phyloP scores from a whole-genome alignment of 2,113 vertebrate species.

The Pipa parva region DNA sequence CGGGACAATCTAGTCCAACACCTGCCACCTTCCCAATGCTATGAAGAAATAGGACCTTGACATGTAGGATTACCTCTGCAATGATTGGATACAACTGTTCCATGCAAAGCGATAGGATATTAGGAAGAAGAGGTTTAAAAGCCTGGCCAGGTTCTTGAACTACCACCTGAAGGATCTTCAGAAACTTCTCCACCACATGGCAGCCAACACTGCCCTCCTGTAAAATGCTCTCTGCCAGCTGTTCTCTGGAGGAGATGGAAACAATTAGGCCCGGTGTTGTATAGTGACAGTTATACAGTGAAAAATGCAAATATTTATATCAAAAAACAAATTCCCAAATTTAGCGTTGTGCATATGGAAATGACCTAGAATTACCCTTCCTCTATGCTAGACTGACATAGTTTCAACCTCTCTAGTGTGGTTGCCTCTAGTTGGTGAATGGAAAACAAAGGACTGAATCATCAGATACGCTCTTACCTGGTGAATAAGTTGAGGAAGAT shows the following conservation, averaged over 20 bases:
- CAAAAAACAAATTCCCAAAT: too few relatives aligned
- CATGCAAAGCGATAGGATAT: conserved; percentile 91
- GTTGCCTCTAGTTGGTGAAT: too few relatives aligned
- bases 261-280: not conserved
- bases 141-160: conserved; percentile 95
- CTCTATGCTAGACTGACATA: too few relatives aligned
- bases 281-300: too few relatives aligned
- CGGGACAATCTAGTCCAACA: too few relatives aligned
- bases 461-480: conserved; percentile 78
- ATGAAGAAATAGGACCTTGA: too few relatives aligned
- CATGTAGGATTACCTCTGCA: conserved; percentile 94
- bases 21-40: too few relatives aligned
- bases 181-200: conserved; percentile 91
- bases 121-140: conserved; percentile 94
- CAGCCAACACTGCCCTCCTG: conserved; percentile 93
- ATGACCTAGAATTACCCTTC: too few relatives aligned
- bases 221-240: conserved; percentile 92
- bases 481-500: conserved; percentile 98
- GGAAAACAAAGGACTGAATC: too few relatives aligned
- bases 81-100: conserved; percentile 97
- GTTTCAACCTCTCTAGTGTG: too few relatives aligned
- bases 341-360: too few relatives aligned
- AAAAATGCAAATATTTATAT: too few relatives aligned
- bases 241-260: conserved; percentile 68
- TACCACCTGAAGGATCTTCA: conserved; percentile 96